Evolutionary conservation across 2,888 invertebrate genomes (phyloP), one percentile per base, ranked within the genome.

Genomic region (Pecten maximus): DNA sequence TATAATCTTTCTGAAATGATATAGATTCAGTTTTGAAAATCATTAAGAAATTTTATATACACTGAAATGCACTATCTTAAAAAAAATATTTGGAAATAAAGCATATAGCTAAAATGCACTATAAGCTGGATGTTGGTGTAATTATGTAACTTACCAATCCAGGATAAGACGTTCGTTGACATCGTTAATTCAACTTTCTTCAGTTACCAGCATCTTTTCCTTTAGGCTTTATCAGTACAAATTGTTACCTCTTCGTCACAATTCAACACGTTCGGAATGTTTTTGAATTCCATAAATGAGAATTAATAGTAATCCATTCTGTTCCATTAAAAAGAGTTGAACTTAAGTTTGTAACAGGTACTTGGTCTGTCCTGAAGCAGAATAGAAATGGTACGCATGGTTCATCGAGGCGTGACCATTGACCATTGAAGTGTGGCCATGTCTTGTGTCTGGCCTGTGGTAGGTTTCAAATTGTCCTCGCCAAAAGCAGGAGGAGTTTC

Each of bases 281-380:
- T 74, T 35, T 74, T 74, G 35, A 74, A 74, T 74, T 35, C 74
- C 74, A 74, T 74, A 74, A 35, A 74, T 74, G 35, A 74, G 6
- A 74, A 74, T 23, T 74, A 74, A 74, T 35, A 35, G 74, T 74
- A 74, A 74, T 74, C 74, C 74, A 74, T 74, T 74, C 35, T 74
- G 74, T 74, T 74, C 28, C 6, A 2, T 28, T 28, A 28, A 74
- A 74, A 35, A 74, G 74, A 28, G 35, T 35, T 74, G 74, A 74
- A 74, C 10, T 74, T 28, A 74, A 35, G 4, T 74, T 74, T 74
- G 74, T 74, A 74, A 74, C 74, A 35, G 74, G 74, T 74, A 35
- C 74, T 74, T 35, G 19, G 28, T 2, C 28, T 28, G 6, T 35
- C 35, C 35, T 74, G 74, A 74, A 74, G 74, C 74, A 74, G 74